Base-by-base conservation (phyloP, 2,113 vertebrate species). In the Gorsachius goisagi region DNA sequence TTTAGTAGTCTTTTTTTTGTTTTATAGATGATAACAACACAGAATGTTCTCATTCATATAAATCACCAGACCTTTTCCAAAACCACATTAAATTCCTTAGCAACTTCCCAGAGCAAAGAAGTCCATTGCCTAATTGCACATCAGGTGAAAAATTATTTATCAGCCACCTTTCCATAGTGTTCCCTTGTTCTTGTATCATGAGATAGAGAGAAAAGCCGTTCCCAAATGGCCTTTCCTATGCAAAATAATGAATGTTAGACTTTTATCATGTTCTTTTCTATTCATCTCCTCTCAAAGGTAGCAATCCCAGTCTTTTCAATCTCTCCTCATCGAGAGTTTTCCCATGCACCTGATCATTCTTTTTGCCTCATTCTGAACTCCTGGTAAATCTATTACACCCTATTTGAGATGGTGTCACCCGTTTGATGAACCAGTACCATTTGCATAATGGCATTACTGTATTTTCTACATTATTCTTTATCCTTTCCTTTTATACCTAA, bases 221-320 rank as follows among this genome's bases (percentile, higher is more conserved):
- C 60, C 64, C 86, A 78, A 85, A 67, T 50, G 71, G 71, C 74
- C 44, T 91, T 76, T 45, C 82, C 50, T 80, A 80, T 93, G 89
- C 85, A 96, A 95, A 96, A 96, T 83, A 95, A 96, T 63, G 66
- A 90, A 89, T 77, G 63, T 49, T 79, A 76, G 74, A 92, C 18
- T 85, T 66, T 93, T 89, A 94, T 81, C 52, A 32, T 63, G 80
- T 79, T 93, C 75, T 74, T 75, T 90, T 79, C 89, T 89, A 96
- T 93, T 96, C 87, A 96, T 89, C 77, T 95, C 28, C 59, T 79
- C 74, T 73, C 11, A 0, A 91, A 94, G 45, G 71, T 28, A 92
- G 71, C 71, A 95, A 91, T 94, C 72, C 76, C 49, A 84, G 68
- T 59, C 68, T 92, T 94, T 90, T 86, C 85, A 94, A 67, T 95